Evolutionary conservation across 1,140 invertebrate genomes (phyloP).

Genomic region (Reticulitermes speratus): DNA sequence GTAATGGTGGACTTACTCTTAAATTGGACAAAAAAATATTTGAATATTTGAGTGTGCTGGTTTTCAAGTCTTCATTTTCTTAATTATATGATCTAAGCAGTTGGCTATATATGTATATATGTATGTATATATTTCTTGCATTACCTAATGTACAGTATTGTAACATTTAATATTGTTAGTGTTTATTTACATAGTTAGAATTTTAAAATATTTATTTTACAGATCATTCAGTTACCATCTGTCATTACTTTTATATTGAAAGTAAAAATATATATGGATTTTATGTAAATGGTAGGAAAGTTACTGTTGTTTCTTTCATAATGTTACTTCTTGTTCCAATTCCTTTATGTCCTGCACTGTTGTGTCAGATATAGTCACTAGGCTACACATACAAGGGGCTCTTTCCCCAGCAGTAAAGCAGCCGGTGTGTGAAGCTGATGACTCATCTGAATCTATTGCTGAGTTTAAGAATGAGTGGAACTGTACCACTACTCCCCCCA

Average conservation of each 20-base stretch:
- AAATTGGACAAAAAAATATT: neutral
- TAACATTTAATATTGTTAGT: neutral
- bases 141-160: neutral
- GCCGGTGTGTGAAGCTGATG: no score
- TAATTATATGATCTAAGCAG: neutral
- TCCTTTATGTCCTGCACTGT: no score
- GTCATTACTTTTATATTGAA: slow-evolving; percentile 15
- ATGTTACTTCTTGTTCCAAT: no score
- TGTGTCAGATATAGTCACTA: no score
- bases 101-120: neutral
- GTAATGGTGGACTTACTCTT: neutral
- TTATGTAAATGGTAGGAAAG: neutral
- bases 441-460: no score
- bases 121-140: neutral
- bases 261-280: slow-evolving; percentile 6
- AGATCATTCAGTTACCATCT: slow-evolving; percentile 7
- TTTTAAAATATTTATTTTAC: slow-evolving; percentile 19
- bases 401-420: no score
- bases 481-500: no score
- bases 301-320: neutral
- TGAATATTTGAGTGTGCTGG: neutral
- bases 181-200: neutral
- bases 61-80: neutral
- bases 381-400: no score
- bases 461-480: no score